Evolutionary conservation across 2,888 invertebrate genomes (phyloP).

Genomic region (Lepidocyrtinus sp.): DNA sequence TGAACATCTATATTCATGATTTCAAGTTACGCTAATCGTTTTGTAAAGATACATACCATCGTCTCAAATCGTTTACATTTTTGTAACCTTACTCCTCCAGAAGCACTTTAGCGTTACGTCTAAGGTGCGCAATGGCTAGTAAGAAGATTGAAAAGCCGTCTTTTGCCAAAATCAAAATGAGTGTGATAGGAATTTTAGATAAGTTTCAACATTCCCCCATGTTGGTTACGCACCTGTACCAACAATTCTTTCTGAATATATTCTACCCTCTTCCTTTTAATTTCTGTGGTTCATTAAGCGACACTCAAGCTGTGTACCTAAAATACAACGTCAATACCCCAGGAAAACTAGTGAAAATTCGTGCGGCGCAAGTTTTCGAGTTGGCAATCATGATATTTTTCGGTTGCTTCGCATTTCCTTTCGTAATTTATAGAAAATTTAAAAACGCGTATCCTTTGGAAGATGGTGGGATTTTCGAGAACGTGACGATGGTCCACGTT

Average conservation of each 20-base stretch:
- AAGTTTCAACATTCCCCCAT: background rate
- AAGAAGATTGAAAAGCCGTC: no score
- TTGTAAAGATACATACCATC: no score
- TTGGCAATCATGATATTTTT: background rate
- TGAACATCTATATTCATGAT: no score
- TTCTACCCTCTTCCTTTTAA: background rate
- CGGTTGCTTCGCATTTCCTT: background rate
- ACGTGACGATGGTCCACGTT: background rate
- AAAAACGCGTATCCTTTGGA: background rate
- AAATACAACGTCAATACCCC: background rate
- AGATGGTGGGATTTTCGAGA: background rate
- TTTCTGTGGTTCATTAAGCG: background rate
- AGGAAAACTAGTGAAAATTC: no score
- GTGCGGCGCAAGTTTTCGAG: background rate
- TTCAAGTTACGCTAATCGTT: no score
- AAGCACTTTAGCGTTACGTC: no score
- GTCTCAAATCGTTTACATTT: no score
- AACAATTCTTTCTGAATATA: background rate
- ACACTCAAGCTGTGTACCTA: background rate
- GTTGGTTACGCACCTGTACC: background rate
- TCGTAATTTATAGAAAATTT: background rate
- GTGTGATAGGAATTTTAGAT: no score
- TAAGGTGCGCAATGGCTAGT: no score
- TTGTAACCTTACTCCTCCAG: no score
- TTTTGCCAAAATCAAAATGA: no score